Conservation (phyloP, 2,797 vertebrate genomes). For the Huso huso region DNA sequence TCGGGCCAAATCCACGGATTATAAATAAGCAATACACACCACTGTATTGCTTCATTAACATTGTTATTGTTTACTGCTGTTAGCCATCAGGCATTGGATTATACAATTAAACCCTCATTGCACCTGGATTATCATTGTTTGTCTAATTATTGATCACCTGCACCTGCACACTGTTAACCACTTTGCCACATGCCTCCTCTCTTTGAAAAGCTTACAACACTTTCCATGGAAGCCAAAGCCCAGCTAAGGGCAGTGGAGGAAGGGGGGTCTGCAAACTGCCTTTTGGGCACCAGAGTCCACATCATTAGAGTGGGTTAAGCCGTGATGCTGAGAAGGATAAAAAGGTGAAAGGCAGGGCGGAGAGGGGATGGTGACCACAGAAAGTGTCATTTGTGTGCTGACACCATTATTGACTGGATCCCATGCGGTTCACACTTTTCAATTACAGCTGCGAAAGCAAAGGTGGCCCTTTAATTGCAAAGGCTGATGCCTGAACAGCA, state of each 20-base stretch:
- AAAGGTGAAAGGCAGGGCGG: constrained; percentile 52
- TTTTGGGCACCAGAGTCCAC: constrained; percentile 49
- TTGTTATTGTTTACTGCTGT: no score
- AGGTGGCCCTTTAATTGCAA: constrained; percentile 74
- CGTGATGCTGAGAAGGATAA: constrained; percentile 65
- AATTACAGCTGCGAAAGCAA: constrained; percentile 66
- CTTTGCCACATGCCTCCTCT: neutral
- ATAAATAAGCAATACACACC: no score
- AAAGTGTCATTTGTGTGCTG: constrained; percentile 50
- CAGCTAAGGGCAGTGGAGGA: neutral
- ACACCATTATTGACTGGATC: constrained; percentile 71
- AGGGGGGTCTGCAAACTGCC: constrained; percentile 24
- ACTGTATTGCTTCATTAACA: no score
- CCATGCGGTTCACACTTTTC: constrained; percentile 73
- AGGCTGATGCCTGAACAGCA: constrained; percentile 57
- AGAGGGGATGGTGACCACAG: constrained; percentile 39
- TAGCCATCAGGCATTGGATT: no score
- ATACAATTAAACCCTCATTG: no score
- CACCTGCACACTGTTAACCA: no score
- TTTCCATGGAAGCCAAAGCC: constrained; percentile 1
- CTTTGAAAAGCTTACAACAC: constrained; percentile 35
- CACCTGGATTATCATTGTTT: no score
- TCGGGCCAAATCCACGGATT: no score
- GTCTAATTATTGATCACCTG: no score
- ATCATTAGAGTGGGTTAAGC: constrained; percentile 80